Evolutionary conservation across 2,797 vertebrate genomes (phyloP), one percentile per base, ranked within the genome.

Genomic region (Dromococcyx pavoninus): DNA sequence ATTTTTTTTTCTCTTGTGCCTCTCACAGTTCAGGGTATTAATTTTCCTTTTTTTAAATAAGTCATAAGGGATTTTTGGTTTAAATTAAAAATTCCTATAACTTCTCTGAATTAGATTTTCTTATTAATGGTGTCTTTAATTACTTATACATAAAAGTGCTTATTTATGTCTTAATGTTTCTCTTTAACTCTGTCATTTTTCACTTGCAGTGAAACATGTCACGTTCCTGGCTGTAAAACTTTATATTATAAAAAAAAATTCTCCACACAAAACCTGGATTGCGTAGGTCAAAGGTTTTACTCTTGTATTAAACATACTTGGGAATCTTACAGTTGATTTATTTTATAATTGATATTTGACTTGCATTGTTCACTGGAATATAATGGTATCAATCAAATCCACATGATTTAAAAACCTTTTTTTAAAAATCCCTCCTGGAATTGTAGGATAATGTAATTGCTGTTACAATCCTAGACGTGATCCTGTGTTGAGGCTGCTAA

Each of bases 131-230:
- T 65, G 46, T 64, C 32, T 85, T 84, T 82, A 57, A 65, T 87
- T 83, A 58, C 23, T 72, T 11, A 7, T 84, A 62, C 12, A 11
- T 84, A 61, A 70, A 61, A 70, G 80, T 89, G 73, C 43, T 69
- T 92, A 30, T 86, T 84, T 85, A 75, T 96, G 64, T 88, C 91
- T 84, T 70, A 85, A 43, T 51, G 44, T 88, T 96, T 94, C 48
- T 95, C 48, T 77, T 77, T 90, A 96, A 86, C 69, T 86, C 62
- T 95, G 46, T 95, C 78, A 5, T 95, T 91, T 95, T 95, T 94
- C 86, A 93, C 84, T 96, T 96, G 77, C 88, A 96, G 89, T 90
- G 87, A 91, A 69, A 88, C 87, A 86, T 89, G 46, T 89, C 92
- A 91, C 92, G 81, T 91, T 95, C 86, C 85, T 88, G 92, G 72